These are phyloP conservation scores for Hystrix cristata DNA, from an alignment of 2,113 vertebrate species.

Conservation along the genomic window DNA sequence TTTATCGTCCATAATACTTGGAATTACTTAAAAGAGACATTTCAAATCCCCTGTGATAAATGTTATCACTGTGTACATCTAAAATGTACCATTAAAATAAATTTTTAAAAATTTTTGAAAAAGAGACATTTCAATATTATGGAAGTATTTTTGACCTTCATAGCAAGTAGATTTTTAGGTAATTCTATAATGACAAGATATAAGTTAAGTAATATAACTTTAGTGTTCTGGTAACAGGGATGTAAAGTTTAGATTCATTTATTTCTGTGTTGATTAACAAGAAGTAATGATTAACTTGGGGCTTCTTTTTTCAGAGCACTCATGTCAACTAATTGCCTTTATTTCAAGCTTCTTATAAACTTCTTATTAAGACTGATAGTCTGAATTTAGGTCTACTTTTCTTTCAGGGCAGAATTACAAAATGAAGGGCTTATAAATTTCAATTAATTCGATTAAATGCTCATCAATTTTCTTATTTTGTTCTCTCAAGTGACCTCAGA, in stretches of 20 bases:
- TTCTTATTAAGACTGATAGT: slow-evolving; percentile 69
- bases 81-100: too few relatives aligned
- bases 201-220: background rate
- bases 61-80: too few relatives aligned
- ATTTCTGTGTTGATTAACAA: slow-evolving; percentile 61
- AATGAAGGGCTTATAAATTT: background rate
- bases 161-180: slow-evolving; percentile 17
- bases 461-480: slow-evolving; percentile 33
- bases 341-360: slow-evolving; percentile 64
- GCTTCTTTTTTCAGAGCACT: slow-evolving; percentile 47
- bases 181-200: slow-evolving; percentile 21
- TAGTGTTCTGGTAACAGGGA: background rate
- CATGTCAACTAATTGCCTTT: slow-evolving; percentile 53
- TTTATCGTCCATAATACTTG: background rate
- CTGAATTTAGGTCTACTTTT: slow-evolving; percentile 57
- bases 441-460: background rate
- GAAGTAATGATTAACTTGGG: slow-evolving; percentile 58
- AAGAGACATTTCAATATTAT: background rate
- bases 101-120: background rate
- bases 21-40: background rate
- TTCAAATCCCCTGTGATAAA: too few relatives aligned
- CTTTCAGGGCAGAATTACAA: background rate
- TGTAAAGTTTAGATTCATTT: slow-evolving; percentile 69
- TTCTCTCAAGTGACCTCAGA: background rate
- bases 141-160: background rate